Evolutionary conservation across 1,140 invertebrate genomes (phyloP), one percentile per base, ranked within the genome.

Genomic region (Drosophila bocqueti): DNA sequence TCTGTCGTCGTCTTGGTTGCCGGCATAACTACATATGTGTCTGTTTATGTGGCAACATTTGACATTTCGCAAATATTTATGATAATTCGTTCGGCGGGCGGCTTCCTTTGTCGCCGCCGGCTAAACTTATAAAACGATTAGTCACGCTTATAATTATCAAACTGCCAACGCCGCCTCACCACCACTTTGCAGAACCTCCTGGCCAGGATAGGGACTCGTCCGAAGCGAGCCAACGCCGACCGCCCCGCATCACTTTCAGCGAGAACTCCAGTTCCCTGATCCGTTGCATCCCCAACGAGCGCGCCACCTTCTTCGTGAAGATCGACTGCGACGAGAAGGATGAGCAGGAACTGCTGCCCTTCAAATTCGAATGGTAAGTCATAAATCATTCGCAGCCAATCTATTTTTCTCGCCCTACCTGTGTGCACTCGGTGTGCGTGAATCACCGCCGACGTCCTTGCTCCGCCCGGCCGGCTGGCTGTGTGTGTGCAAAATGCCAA

Each of bases 291-390:
- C 90, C 92, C 61, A 93, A 93, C 60, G 92, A 93, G 62, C 80
- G 92, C 24, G 92, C 92, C 18, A 93, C 91, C 21, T 93, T 93
- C 54, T 93, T 93, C 63, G 92, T 93, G 49, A 93, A 93, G 76
- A 93, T 93, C 69, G 92, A 93, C 69, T 92, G 92, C 76, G 78
- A 81, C 47, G 89, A 92, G 60, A 71, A 90, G 46, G 92, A 93
- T 36, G 87, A 85, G 54, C 50, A 79, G 29, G 83, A 91, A 36
- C 46, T 91, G 58, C 55, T 93, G 79, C 92, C 92, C 71, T 87
- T 93, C 77, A 87, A 91, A 84, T 93, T 93, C 64, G 87, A 92
- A 54, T 93, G 92, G 92, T 93, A 93, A 92, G 92, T 84, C 85
- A 52, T 42, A 71, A 61, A 31, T 72, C 31, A 47, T 18, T 63